Evolutionary conservation across 2,113 vertebrate species (phyloP), one percentile per base, ranked within the genome.

Genomic region (Colinus virginianus): DNA sequence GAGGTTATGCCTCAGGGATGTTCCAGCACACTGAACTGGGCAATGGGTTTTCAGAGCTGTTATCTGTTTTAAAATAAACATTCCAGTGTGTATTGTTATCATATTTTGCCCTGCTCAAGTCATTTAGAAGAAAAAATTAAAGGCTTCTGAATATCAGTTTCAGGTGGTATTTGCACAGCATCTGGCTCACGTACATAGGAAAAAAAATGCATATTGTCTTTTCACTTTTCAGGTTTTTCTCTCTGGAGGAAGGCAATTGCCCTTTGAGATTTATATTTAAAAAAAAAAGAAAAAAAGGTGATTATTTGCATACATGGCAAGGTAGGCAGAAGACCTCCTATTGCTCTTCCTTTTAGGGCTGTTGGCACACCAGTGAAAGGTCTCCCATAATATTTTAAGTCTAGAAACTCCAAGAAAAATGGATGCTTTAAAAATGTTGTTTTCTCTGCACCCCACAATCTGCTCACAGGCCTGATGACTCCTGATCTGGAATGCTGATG

Each of bases 31-130:
- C 82, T 77, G 48, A 91, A 78, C 78, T 71, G 91, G 68, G 87
- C 90, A 85, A 96, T 76, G 68, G 48, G 26, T 63, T 94, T 95
- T 83, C 79, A 91, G 91, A 92, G 72, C 82, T 71, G 87, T 90
- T 94, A 90, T 95, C 95, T 94, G 9, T 68, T 96, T 93, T 88
- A 78, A 93, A 92, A 95, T 95, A 91, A 96, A 95, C 89, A 91
- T 94, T 96, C 78, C 87, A 91, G 58, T 67, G 64, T 71, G 79
- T 88, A 91, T 67, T 75, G 55, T 94, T 95, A 92, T 91, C 40
- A 15, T 84, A 78, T 88, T 84, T 94, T 94, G 46, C 61, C 15
- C 14, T 88, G 53, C 63, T 83, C 48, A 84, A 51, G 14, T 84
- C 90, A 59, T 82, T 95, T 95, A 88, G 34, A 13, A 48, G 14